A percentile compares a stretch with the other conserved stretches of the same genome.
Conservation (phyloP, 2,113 vertebrate species). For the Cichladusa arquata region DNA sequence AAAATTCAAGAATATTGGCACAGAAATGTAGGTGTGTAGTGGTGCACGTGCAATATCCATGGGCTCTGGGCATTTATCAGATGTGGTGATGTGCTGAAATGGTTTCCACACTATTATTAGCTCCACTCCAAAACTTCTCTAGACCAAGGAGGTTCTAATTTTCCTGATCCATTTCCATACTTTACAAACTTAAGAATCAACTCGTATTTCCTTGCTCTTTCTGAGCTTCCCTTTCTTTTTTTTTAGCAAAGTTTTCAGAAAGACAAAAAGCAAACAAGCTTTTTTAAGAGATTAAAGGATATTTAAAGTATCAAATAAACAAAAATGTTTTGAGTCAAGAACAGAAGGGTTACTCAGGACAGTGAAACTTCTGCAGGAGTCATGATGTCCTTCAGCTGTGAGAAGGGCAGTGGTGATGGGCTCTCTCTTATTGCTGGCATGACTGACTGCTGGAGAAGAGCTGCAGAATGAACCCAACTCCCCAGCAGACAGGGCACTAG, state of each 20-base stretch:
- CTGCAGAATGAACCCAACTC: background rate
- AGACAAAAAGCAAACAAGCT: background rate
- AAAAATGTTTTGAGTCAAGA: background rate
- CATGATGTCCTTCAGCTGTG: background rate
- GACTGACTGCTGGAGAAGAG: background rate
- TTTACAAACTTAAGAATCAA: background rate
- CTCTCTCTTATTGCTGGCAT: rapidly evolving
- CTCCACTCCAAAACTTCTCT: background rate
- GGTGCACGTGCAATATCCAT: background rate
- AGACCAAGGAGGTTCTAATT: background rate
- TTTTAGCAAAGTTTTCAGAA: background rate
- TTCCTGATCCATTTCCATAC: background rate
- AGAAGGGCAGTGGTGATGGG: background rate
- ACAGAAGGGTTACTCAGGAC: background rate
- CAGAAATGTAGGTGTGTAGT: background rate
- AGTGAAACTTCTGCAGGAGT: background rate
- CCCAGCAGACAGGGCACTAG: background rate
- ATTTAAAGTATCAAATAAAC: background rate
- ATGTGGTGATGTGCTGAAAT: background rate
- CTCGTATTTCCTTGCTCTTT: background rate
- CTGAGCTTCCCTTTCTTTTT: background rate
- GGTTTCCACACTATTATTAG: background rate
- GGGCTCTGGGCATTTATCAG: background rate
- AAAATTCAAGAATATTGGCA: background rate
- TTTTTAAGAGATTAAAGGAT: background rate